Base-by-base conservation (phyloP, 2,888 invertebrate genomes). In the Rhingia rostrata region DNA sequence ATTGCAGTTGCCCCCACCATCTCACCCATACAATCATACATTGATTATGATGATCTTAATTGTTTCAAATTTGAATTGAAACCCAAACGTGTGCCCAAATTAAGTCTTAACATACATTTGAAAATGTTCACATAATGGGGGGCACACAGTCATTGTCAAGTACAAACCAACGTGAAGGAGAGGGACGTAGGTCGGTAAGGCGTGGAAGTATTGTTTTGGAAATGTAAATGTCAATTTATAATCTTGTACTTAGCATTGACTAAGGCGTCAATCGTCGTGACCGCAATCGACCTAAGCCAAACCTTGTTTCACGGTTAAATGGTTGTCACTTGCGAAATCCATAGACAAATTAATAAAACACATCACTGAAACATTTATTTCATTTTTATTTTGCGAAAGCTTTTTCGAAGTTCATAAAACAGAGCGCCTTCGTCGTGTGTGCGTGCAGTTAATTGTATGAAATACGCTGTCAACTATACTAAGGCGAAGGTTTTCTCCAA, bases 401-500 rank as follows among this genome's bases (percentile, higher is more conserved):
- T 67, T 49, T 61, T 67, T 72, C 32, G 6, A 22, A 58, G 54
- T 66, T 66, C 56, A 58, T 58, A 72, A 78, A 47, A 41, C 39
- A 54, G 39, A 56, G 45, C 66, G 67, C 61, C 66, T 49, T 14
- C 49, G 7, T 41, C 10, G 61, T 37, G 72, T 78, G 78, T 78
- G 78, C 63, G 82, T 83, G 78, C 78, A 67, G 49, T 41, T 61
- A 63, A 37, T 78, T 41, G 53, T 60, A 30, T 49, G 60, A 56
- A 70, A 70, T 54, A 54, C 22, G 39, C 69, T 49, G 61, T 63
- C 67, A 73, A 70, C 51, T 70, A 2, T 22, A 64, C 69, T 74
- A 84, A 84, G 83, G 83, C 83, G 83, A 84, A 84, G 83, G 83
- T 84, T 84, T 83, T 80, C 79, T 74, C 79, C 83, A 83, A 83